These are phyloP conservation scores for Hololepta plana DNA, from an alignment of 2,888 invertebrate genomes.

Conservation along the genomic window DNA sequence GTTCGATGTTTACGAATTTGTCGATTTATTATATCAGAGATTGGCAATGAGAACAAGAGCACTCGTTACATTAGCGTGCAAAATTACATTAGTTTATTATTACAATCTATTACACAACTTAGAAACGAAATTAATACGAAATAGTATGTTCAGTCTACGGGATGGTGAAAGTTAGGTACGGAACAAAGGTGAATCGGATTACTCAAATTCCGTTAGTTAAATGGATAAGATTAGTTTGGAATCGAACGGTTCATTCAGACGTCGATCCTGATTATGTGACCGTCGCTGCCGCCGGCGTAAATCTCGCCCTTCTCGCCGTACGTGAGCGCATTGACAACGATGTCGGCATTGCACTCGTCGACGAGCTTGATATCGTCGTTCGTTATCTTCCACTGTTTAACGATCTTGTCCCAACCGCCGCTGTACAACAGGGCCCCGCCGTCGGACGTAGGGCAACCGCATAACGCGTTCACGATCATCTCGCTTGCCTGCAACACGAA, in stretches of 20 bases:
- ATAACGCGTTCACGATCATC: slow-evolving; percentile 28
- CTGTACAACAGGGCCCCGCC: slow-evolving; percentile 21
- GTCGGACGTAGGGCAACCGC: slow-evolving; percentile 17
- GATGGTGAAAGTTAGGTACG: not conserved
- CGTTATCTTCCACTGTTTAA: slow-evolving; percentile 27
- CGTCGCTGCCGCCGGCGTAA: slow-evolving; percentile 41
- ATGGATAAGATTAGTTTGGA: too few species aligned
- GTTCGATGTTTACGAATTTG: too few species aligned
- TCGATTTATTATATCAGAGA: too few species aligned
- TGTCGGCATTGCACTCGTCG: slow-evolving; percentile 14
- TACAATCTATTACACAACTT: too few species aligned
- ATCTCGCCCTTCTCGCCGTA: slow-evolving; percentile 17
- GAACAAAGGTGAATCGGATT: too few species aligned
- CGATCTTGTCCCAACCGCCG: slow-evolving; percentile 29
- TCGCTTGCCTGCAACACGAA: slow-evolving; percentile 24
- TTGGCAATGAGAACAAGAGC: too few species aligned
- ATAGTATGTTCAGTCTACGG: not conserved
- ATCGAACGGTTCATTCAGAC: slow-evolving; percentile 4
- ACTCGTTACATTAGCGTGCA: too few species aligned
- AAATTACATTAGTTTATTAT: too few species aligned
- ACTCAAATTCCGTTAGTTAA: too few species aligned
- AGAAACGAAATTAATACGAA: not conserved
- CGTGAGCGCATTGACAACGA: slow-evolving; percentile 16
- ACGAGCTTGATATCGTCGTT: too few species aligned
- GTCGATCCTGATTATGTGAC: slow-evolving; percentile 23